Evolutionary conservation across 1,140 invertebrate genomes (phyloP), one percentile per base, ranked within the genome.

Genomic region (Cotesia vestalis): DNA sequence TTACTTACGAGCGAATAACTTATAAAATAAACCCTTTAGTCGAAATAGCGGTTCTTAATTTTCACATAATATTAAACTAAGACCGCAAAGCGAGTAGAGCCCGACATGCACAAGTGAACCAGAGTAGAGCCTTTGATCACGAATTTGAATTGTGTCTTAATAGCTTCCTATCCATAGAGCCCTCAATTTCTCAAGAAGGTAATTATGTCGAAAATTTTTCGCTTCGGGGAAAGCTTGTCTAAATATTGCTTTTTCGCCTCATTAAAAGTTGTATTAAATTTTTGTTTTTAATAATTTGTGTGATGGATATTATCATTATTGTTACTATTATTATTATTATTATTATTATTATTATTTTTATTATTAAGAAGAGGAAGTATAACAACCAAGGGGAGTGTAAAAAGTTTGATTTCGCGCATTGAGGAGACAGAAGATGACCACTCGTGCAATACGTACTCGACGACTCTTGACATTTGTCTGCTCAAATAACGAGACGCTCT

Each of bases 401-500:
- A 12, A 46, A 46, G 40, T 46, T 46, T 46, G 40, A 46, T 46
- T 46, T 46, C 40, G 11, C 40, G 6, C 40, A 46, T 46, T 46
- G 40, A 46, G 11, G 40, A 46, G 40, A 46, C 40, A 46, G 14
- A 17, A 68, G 40, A 34, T 53, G 57, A 46, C 40, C 55, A 46
- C 38, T 55, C 40, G 14, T 51, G 61, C 51, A 38, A 35, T 40
- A 40, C 67, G 27, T 59, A 57, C 61, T 55, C 34, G 40, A 62
- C 20, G 64, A 46, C 38, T 67, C 71, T 73, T 55, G 46, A 71
- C 60, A 51, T 61, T 60, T 57, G 36, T 59, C 55, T 69, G 73
- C 62, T 60, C 62, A 66, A 74, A 74, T 76, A 76, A 76, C 69
- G 75, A 72, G 75, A 73, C 51, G 55, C 75, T 82, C 81, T 81